phyloP scores from a whole-genome alignment of 2,888 invertebrate genomes.

The Cataglyphis livida region DNA sequence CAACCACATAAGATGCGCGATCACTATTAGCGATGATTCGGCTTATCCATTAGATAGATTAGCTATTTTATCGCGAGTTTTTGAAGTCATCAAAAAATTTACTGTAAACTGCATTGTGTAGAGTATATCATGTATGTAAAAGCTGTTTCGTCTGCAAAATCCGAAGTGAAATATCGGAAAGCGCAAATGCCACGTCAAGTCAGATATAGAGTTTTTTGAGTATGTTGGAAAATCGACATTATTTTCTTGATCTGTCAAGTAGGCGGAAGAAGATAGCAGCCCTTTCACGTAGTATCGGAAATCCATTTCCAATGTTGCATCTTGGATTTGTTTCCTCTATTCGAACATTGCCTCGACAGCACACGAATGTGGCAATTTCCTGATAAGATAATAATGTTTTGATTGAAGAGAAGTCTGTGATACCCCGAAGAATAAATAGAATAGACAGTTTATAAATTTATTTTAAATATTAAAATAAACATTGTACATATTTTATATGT shows the following conservation, averaged over 20 bases:
- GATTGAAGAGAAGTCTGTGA: constrained; percentile 13
- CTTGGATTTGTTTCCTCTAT: constrained; percentile 56
- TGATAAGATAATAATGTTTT: constrained; percentile 38
- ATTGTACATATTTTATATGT: not conserved
- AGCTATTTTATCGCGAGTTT: not conserved
- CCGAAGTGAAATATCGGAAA: constrained; percentile 26
- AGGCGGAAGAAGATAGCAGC: constrained; percentile 49
- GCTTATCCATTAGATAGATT: not conserved
- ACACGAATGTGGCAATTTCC: constrained; percentile 45
- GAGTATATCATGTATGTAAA: constrained; percentile 15
- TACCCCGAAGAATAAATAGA: not conserved
- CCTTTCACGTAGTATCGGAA: constrained; percentile 50
- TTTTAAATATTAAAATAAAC: not conserved
- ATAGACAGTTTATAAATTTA: not conserved
- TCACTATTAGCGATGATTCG: constrained; percentile 12
- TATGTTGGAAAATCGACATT: constrained; percentile 51
- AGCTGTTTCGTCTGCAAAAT: constrained; percentile 37
- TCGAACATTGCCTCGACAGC: constrained; percentile 44
- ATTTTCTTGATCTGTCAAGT: constrained; percentile 53
- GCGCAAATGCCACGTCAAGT: constrained; percentile 48
- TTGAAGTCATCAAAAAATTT: not conserved
- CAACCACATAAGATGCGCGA: constrained; percentile 30
- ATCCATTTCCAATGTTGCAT: constrained; percentile 73
- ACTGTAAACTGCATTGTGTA: not conserved
- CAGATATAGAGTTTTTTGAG: constrained; percentile 46